Percentiles rank a stretch among this genome's conserved stretches.
Evolutionary conservation across 64 coral and sea anemone species (phyloP).

Genomic region (Acropora yongei): DNA sequence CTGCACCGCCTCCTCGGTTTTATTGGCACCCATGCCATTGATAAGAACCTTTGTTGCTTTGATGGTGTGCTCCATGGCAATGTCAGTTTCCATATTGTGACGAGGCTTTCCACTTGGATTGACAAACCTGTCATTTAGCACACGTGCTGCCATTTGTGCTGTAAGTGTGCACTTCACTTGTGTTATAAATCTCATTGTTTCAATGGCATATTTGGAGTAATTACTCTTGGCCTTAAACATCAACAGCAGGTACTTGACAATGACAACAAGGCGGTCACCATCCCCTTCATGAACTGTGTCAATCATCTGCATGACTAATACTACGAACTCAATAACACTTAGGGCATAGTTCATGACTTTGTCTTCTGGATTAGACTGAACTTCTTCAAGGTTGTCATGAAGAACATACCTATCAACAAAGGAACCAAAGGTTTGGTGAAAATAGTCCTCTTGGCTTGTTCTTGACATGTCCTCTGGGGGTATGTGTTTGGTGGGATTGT

Average conservation of each 20-base stretch:
- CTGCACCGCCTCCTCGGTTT: constrained; percentile 46
- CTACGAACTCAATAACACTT: constrained; percentile 33
- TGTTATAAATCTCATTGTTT: constrained; percentile 36
- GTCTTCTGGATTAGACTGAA: constrained; percentile 38
- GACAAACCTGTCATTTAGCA: background rate
- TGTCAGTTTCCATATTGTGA: constrained; percentile 40
- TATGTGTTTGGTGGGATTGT: background rate
- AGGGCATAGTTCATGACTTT: constrained; percentile 49
- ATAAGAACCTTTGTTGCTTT: constrained; percentile 45
- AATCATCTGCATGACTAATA: constrained; percentile 44
- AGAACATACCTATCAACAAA: constrained; percentile 62
- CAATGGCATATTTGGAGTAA: constrained; percentile 58
- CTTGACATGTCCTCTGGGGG: background rate
- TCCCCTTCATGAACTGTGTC: constrained; percentile 56
- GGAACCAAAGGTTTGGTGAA: constrained; percentile 46
- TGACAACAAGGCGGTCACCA: constrained; percentile 47
- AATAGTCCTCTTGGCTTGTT: constrained; percentile 30
- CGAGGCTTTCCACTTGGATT: background rate
- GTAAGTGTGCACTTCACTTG: constrained; percentile 41
- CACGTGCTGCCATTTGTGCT: constrained; percentile 35
- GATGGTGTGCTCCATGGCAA: constrained; percentile 29
- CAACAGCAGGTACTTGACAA: constrained; percentile 47
- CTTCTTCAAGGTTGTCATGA: constrained; percentile 19
- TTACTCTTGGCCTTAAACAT: constrained; percentile 51
- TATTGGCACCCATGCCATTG: constrained; percentile 66